These are phyloP conservation scores for Lamprotornis superbus DNA, from an alignment of 2,113 vertebrate genomes.

Conservation along the genomic window DNA sequence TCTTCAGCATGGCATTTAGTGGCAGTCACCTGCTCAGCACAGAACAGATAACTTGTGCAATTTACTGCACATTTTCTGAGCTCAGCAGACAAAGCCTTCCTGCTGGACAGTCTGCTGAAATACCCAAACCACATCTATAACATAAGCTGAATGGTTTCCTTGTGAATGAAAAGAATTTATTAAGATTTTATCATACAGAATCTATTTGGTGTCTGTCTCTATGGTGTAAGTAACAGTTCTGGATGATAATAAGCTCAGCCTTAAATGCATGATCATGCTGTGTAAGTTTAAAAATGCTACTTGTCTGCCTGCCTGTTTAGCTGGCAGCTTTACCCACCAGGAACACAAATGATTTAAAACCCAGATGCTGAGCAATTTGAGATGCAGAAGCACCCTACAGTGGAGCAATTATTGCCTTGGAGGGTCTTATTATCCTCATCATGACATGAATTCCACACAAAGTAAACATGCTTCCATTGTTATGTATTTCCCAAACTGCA, in stretches of 20 bases:
- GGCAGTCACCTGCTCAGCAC: background rate
- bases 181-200: constrained; percentile 14
- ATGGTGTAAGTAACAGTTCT: constrained; percentile 53
- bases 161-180: constrained; percentile 23
- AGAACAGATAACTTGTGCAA: background rate
- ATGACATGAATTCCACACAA: constrained; percentile 67
- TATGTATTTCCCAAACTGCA: constrained; percentile 48
- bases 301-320: constrained; percentile 66
- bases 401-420: constrained; percentile 74
- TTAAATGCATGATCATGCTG: constrained; percentile 58
- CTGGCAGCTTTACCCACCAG: constrained; percentile 52
- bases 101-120: background rate
- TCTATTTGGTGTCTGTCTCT: constrained; percentile 38
- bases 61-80: background rate
- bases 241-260: constrained; percentile 56
- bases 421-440: constrained; percentile 71
- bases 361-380: constrained; percentile 74
- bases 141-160: background rate
- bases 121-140: background rate
- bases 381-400: constrained; percentile 67
- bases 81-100: background rate
- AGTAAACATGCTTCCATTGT: constrained; percentile 63
- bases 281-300: constrained; percentile 65
- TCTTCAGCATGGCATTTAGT: background rate
- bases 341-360: constrained; percentile 69